Conservation (phyloP, 1,140 invertebrate genomes). For the Sinella curviseta region DNA sequence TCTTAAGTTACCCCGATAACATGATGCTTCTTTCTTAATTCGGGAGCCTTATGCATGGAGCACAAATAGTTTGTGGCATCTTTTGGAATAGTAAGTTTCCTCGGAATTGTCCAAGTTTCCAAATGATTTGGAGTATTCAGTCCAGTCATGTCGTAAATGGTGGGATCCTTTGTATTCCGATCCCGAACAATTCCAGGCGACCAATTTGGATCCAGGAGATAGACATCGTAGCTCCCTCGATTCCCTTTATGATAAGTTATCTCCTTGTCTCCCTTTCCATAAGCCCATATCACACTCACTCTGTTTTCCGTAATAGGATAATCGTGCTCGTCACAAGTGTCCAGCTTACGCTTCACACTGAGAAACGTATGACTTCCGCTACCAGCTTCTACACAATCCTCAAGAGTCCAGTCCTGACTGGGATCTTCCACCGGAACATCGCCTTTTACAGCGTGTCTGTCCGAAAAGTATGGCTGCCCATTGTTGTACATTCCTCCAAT, state of each 20-base stretch:
- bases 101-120: not conserved
- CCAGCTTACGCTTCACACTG: not conserved
- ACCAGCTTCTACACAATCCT: not conserved
- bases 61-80: too few species aligned
- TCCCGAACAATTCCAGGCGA: not conserved
- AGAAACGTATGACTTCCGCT: not conserved
- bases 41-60: too few species aligned
- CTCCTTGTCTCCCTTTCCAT: not conserved
- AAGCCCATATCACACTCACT: not conserved
- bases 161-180: not conserved
- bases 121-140: not conserved
- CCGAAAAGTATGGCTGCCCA: not conserved
- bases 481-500: constrained; percentile 20
- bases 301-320: not conserved
- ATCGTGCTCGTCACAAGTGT: not conserved
- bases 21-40: too few species aligned
- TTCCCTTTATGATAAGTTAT: not conserved
- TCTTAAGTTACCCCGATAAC: too few species aligned
- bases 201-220: not conserved
- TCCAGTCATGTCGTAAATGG: not conserved
- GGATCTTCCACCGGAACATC: not conserved
- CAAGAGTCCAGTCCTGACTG: not conserved
- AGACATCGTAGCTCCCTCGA: not conserved
- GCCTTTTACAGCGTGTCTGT: not conserved
- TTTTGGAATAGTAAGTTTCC: not conserved